These are phyloP conservation scores for Orchesella cincta DNA, from an alignment of 1,140 invertebrate species.

Conservation along the genomic window DNA sequence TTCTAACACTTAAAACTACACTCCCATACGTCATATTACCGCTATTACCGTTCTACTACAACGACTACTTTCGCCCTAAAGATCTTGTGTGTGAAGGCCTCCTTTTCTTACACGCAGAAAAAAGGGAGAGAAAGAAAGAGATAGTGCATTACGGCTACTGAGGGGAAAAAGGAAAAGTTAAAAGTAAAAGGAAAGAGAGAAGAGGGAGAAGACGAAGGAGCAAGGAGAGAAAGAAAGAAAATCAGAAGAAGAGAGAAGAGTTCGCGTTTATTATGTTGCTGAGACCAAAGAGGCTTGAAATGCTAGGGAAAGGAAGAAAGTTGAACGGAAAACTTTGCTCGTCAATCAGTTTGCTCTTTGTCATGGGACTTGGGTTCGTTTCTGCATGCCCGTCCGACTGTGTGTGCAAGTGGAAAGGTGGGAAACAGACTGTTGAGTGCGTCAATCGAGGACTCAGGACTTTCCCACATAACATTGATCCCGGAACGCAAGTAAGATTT, in stretches of 20 bases:
- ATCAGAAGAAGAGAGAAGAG: background rate
- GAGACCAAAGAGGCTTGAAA: slow-evolving; percentile 7
- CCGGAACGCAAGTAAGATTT: slow-evolving; percentile 47
- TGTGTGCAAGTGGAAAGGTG: slow-evolving; percentile 86
- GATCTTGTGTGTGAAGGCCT: background rate
- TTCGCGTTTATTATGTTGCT: background rate
- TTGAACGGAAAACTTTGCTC: slow-evolving; percentile 27
- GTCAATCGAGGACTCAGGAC: slow-evolving; percentile 63
- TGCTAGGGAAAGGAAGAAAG: slow-evolving; percentile 18
- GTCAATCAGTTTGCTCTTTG: slow-evolving; percentile 38
- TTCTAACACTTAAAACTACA: background rate
- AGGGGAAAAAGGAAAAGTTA: slow-evolving; percentile 10
- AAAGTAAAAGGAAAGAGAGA: background rate
- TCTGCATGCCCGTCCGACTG: slow-evolving; percentile 72
- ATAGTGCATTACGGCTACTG: background rate
- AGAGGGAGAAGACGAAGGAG: slow-evolving; percentile 1
- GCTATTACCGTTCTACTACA: background rate
- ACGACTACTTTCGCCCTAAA: too few relatives aligned
- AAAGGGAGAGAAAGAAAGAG: background rate
- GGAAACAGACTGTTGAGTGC: slow-evolving; percentile 86
- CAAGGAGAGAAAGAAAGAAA: slow-evolving; percentile 1
- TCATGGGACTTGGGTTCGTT: slow-evolving; percentile 31
- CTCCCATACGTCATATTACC: slow-evolving; percentile 20
- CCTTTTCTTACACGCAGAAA: background rate
- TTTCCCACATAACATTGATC: slow-evolving; percentile 49